A percentile compares a stretch with the other conserved stretches of the same genome.
Evolutionary conservation across 2,888 invertebrate genomes (phyloP).

Genomic region (Zaprionus bogoriensis): DNA sequence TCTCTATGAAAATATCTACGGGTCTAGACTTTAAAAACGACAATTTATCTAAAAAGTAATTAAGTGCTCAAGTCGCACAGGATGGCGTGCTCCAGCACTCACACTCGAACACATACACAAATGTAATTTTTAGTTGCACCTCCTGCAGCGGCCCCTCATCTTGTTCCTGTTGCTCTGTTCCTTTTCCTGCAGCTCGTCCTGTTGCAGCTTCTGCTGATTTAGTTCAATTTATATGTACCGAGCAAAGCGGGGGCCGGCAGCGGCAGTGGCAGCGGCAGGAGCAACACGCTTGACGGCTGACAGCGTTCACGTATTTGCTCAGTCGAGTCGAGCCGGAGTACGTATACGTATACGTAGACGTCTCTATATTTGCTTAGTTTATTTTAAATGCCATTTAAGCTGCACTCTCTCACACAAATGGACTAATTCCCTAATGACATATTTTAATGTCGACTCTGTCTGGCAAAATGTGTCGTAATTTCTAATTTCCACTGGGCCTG

Average conservation of each 20-base stretch:
- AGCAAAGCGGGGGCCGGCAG: not conserved
- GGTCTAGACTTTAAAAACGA: constrained; percentile 78
- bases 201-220: constrained; percentile 57
- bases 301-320: constrained; percentile 33
- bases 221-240: constrained; percentile 63
- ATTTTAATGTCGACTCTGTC: constrained; percentile 62
- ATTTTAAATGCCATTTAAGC: constrained; percentile 73
- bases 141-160: constrained; percentile 12
- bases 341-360: constrained; percentile 30
- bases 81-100: constrained; percentile 4
- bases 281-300: constrained; percentile 29
- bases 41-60: constrained; percentile 79
- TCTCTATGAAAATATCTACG: constrained; percentile 66
- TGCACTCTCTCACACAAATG: constrained; percentile 21
- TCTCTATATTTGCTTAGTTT: constrained; percentile 60
- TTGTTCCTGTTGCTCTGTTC: constrained; percentile 15
- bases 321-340: constrained; percentile 7
- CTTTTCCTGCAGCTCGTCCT: not conserved
- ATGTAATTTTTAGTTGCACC: constrained; percentile 31
- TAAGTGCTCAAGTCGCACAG: constrained; percentile 69
- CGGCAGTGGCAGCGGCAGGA: not conserved
- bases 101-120: constrained; percentile 23
- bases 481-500: constrained; percentile 56
- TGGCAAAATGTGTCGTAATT: constrained; percentile 70
- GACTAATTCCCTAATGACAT: constrained; percentile 67